A percentile compares a stretch with the other conserved stretches of the same genome.
These are phyloP conservation scores for Mobula birostris DNA, from an alignment of 2,113 vertebrate species.

Conservation along the genomic window DNA sequence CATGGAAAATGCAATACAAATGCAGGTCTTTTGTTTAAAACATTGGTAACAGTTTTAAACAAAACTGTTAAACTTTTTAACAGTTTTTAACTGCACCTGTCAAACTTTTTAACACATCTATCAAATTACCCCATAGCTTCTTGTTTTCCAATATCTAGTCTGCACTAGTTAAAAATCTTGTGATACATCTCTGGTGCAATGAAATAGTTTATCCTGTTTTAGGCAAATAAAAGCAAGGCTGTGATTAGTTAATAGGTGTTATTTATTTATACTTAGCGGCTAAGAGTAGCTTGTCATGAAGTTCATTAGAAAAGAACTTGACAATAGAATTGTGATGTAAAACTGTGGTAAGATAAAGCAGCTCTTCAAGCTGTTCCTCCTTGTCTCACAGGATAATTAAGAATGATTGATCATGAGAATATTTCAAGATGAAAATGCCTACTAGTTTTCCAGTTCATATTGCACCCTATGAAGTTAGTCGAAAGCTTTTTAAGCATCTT, in stretches of 20 bases:
- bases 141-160: not conserved
- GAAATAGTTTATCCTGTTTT: not conserved
- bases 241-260: not conserved
- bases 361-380: not conserved
- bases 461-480: conserved; percentile 1
- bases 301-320: not conserved
- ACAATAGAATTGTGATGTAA: not conserved
- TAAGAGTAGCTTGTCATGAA: not conserved
- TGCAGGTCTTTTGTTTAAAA: not conserved
- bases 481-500: not conserved
- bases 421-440: conserved; percentile 23
- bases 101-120: not conserved
- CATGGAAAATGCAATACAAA: no score
- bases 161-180: not conserved
- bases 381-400: not conserved
- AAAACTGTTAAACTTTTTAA: not conserved
- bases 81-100: not conserved
- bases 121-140: not conserved
- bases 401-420: conserved; percentile 34
- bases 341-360: not conserved
- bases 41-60: not conserved
- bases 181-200: not conserved
- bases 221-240: not conserved
- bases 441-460: not conserved
- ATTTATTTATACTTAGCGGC: not conserved